A percentile compares a stretch with the other conserved stretches of the same genome.
phyloP scores from a whole-genome alignment of 2,113 vertebrate species.

The Hippopotamus amphibius region DNA sequence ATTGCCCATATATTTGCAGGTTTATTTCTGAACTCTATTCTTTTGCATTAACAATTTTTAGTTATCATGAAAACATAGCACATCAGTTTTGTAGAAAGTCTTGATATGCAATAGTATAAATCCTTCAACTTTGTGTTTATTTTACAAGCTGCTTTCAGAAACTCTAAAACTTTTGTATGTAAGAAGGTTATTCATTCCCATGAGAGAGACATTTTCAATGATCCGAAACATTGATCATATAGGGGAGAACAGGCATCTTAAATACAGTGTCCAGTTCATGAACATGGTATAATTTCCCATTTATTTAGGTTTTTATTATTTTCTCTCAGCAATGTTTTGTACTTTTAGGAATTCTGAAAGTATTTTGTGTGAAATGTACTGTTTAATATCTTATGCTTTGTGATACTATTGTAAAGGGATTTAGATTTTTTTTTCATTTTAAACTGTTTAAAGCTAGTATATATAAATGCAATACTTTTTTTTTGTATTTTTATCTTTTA shows the following conservation, averaged over 20 bases:
- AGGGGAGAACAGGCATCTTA: neutral
- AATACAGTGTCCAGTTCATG: neutral
- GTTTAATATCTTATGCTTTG: neutral
- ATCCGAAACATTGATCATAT: neutral
- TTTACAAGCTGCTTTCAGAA: neutral
- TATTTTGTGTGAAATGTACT: neutral
- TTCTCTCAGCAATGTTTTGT: neutral
- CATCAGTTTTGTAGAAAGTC: neutral
- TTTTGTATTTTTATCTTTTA: neutral
- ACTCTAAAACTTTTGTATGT: neutral
- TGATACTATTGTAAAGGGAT: neutral
- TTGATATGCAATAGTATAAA: neutral
- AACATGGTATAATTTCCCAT: neutral
- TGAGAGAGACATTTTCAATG: neutral
- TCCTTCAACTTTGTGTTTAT: neutral
- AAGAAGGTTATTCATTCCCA: neutral
- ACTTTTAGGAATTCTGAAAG: neutral
- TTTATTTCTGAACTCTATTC: slow-evolving; percentile 1
- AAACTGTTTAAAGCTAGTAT: neutral
- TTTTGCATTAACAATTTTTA: neutral
- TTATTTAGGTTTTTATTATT: neutral
- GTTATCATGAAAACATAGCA: neutral
- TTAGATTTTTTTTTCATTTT: neutral
- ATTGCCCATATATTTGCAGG: neutral
- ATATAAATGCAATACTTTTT: neutral